Conservation (phyloP, 2,797 vertebrate species). For the Pipistrellus pygmaeus region DNA sequence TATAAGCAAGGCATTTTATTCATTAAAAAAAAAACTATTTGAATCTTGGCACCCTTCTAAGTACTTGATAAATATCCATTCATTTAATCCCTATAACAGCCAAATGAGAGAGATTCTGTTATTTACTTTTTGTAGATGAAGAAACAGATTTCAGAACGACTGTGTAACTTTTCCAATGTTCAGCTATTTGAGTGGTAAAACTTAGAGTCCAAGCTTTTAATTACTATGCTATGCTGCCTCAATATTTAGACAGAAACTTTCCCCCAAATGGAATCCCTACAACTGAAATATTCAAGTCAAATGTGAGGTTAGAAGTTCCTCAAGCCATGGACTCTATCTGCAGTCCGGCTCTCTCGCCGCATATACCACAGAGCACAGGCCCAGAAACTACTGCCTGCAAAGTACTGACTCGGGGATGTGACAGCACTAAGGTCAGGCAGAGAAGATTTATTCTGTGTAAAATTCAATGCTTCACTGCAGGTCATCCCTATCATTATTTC, state of each 20-base stretch:
- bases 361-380: not conserved
- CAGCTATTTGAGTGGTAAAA: not conserved
- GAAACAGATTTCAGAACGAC: not conserved
- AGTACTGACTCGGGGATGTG: not conserved
- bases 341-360: not conserved
- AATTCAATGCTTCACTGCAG: not conserved
- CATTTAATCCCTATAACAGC: not conserved
- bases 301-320: not conserved
- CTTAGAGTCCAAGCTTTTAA: not conserved
- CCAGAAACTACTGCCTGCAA: not conserved
- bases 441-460: not conserved
- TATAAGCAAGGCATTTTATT: not conserved
- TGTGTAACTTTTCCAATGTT: not conserved
- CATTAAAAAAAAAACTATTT: constrained; percentile 21
- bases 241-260: not conserved
- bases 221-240: not conserved
- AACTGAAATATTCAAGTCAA: not conserved
- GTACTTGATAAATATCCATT: not conserved
- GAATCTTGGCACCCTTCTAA: not conserved
- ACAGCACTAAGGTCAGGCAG: not conserved
- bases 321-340: not conserved
- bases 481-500: not conserved
- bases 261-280: not conserved
- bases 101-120: not conserved
- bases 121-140: not conserved